These are phyloP conservation scores for Chaetogeoica ovagalla DNA, from an alignment of 2,888 invertebrate genomes.

Conservation along the genomic window DNA sequence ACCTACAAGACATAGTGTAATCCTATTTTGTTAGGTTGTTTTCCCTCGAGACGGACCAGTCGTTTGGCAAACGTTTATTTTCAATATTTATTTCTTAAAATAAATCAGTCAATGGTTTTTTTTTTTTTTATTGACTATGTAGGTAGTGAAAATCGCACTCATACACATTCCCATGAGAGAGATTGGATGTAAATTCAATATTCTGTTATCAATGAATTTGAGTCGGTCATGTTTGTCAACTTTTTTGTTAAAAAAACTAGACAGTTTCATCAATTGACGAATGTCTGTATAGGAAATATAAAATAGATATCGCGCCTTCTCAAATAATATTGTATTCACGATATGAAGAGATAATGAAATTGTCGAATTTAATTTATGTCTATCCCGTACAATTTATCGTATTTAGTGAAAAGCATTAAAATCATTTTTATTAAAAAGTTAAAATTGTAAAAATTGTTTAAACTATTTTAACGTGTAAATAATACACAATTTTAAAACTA, in stretches of 20 bases:
- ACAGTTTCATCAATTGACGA: neutral
- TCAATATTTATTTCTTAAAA: slow-evolving; percentile 14
- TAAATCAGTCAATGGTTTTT: slow-evolving; percentile 26
- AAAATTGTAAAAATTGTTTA: too few relatives aligned
- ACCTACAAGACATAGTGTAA: slow-evolving; percentile 32
- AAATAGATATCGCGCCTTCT: neutral
- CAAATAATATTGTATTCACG: neutral
- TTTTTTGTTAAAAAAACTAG: neutral
- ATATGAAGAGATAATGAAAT: neutral
- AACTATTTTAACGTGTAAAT: too few relatives aligned
- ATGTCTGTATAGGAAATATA: neutral
- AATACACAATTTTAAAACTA: too few relatives aligned
- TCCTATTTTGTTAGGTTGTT: slow-evolving; percentile 29
- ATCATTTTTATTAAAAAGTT: too few relatives aligned
- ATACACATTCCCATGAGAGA: neutral
- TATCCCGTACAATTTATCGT: too few relatives aligned
- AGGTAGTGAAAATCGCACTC: neutral
- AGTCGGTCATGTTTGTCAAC: neutral
- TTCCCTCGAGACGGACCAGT: neutral
- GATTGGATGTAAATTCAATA: slow-evolving; percentile 5
- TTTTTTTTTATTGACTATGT: neutral
- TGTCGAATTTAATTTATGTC: too few relatives aligned
- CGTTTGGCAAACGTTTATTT: slow-evolving; percentile 45
- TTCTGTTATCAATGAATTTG: neutral
- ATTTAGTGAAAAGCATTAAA: too few relatives aligned